Conservation (phyloP, 2,113 vertebrate genomes). For the Ptyas mucosa region DNA sequence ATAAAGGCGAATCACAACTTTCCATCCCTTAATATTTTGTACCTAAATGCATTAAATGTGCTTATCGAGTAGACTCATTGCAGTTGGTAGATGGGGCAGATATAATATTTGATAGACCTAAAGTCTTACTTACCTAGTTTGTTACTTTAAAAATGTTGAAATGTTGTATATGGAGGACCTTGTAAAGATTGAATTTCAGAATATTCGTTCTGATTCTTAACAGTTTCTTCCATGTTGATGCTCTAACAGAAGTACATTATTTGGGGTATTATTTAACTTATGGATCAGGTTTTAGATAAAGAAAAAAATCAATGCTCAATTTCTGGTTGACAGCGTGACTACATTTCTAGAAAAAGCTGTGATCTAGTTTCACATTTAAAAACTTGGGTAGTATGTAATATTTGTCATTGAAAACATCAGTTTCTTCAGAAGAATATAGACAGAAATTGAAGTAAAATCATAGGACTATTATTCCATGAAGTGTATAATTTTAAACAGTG, state of each 20-base stretch:
- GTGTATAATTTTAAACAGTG: not conserved
- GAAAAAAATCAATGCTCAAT: not conserved
- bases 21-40: not conserved
- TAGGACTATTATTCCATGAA: not conserved
- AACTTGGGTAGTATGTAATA: not conserved
- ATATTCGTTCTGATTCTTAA: not conserved
- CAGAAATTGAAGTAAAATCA: not conserved
- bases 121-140: not conserved
- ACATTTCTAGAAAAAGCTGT: not conserved
- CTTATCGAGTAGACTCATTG: not conserved
- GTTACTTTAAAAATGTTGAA: not conserved
- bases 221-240: not conserved
- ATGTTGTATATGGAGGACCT: not conserved
- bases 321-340: not conserved
- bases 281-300: not conserved
- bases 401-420: not conserved
- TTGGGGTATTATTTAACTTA: not conserved
- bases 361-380: not conserved
- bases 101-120: not conserved
- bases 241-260: not conserved
- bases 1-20: not conserved
- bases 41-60: not conserved
- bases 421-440: not conserved
- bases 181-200: not conserved
- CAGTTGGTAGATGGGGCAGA: not conserved